Conservation (phyloP, 2,797 vertebrate species). For the Esox lucius region DNA sequence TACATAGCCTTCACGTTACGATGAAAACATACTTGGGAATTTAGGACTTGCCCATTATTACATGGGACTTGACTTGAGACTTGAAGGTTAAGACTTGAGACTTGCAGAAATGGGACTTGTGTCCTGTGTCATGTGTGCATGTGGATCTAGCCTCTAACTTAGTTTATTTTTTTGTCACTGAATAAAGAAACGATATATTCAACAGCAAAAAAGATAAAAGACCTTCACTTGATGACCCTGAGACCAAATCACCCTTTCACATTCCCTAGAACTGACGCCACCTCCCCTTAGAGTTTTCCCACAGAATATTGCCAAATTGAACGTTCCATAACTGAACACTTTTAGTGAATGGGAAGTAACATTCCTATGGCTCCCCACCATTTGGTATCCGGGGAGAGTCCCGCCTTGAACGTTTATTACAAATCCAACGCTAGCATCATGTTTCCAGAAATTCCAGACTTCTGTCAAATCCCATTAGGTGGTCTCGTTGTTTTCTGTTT, state of each 20-base stretch:
- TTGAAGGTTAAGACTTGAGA: no score
- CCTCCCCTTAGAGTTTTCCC: slow-evolving; percentile 1
- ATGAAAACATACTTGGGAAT: no score
- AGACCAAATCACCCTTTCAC: slow-evolving; percentile 1
- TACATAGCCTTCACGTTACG: no score
- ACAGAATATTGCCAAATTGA: slow-evolving; percentile 45
- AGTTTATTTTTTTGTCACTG: no score
- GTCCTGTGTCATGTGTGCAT: no score
- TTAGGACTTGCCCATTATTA: no score
- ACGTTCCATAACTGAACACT: slow-evolving; percentile 13
- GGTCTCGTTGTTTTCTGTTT: slow-evolving; percentile 14
- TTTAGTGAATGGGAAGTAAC: slow-evolving; percentile 35
- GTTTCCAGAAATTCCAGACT: slow-evolving; percentile 48
- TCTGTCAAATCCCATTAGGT: slow-evolving; percentile 44
- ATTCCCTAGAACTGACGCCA: slow-evolving; percentile 20
- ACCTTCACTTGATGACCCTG: background rate
- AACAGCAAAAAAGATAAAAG: background rate
- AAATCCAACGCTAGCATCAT: no score
- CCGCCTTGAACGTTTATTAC: slow-evolving; percentile 37
- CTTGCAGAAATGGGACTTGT: no score
- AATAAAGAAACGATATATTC: background rate
- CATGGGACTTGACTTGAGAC: no score
- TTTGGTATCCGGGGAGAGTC: slow-evolving; percentile 38
- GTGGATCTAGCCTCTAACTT: no score
- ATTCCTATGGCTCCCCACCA: slow-evolving; percentile 29